These are phyloP conservation scores for Yponomeuta evonymella DNA, from an alignment of 2,888 invertebrate species.

Conservation along the genomic window DNA sequence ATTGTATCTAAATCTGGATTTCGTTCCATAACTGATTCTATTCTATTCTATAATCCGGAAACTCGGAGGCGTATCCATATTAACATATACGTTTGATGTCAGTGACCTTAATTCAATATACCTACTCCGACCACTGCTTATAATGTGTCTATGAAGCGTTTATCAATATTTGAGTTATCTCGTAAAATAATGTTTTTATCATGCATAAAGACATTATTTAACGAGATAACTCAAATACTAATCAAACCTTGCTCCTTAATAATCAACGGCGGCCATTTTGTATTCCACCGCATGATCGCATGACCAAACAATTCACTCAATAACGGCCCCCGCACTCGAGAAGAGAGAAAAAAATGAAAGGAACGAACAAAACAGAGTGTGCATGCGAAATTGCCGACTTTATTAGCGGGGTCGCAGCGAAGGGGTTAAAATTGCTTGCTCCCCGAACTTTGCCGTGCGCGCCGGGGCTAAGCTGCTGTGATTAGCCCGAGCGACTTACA, in stretches of 20 bases:
- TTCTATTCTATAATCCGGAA: too few relatives aligned
- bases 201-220: too few relatives aligned
- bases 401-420: slow-evolving; percentile 40
- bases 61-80: too few relatives aligned
- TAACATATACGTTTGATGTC: too few relatives aligned
- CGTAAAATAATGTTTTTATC: too few relatives aligned
- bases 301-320: slow-evolving; percentile 38
- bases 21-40: too few relatives aligned
- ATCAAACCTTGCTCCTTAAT: slow-evolving; percentile 6
- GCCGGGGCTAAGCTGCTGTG: not conserved
- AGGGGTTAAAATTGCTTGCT: slow-evolving; percentile 28
- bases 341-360: slow-evolving; percentile 17
- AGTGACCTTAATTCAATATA: too few relatives aligned
- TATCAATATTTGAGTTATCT: too few relatives aligned
- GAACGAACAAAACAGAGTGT: slow-evolving; percentile 37
- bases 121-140: too few relatives aligned
- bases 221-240: slow-evolving; percentile 13
- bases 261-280: slow-evolving; percentile 45
- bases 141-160: too few relatives aligned
- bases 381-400: slow-evolving; percentile 42
- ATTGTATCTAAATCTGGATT: too few relatives aligned
- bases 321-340: slow-evolving; percentile 29
- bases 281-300: slow-evolving; percentile 38
- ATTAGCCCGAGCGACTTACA: not conserved
- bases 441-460: slow-evolving; percentile 11